Conservation (phyloP, 2,113 vertebrate genomes). For the Electrona antarctica region DNA sequence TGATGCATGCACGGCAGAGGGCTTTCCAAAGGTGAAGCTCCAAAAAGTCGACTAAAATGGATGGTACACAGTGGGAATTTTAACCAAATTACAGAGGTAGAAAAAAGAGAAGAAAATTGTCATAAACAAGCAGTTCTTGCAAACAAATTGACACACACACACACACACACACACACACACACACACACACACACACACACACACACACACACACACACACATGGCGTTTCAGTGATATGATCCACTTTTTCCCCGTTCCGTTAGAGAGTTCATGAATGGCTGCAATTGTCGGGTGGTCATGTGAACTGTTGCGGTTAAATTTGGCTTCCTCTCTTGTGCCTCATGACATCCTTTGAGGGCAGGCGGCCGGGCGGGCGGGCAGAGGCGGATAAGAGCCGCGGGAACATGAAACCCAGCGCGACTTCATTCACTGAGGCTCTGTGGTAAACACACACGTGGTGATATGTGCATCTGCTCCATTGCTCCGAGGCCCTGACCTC, state of each 20-base stretch:
- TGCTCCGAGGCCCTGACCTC: not conserved
- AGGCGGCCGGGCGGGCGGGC: not conserved
- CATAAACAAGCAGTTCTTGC: not conserved
- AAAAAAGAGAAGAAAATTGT: not conserved
- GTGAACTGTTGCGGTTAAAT: constrained; percentile 62
- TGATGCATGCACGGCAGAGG: too few relatives aligned
- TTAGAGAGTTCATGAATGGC: constrained; percentile 54
- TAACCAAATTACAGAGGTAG: too few relatives aligned
- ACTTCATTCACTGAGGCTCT: constrained; percentile 7
- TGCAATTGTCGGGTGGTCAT: constrained; percentile 64
- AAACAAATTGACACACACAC: not conserved
- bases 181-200: constrained; percentile 8
- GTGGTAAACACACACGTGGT: too few relatives aligned
- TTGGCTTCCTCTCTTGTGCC: constrained; percentile 50
- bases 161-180: not conserved
- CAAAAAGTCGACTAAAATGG: too few relatives aligned
- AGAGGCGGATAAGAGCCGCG: constrained; percentile 1
- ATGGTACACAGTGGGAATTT: too few relatives aligned
- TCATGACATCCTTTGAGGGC: constrained; percentile 60
- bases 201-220: constrained; percentile 26
- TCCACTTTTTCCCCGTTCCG: not conserved
- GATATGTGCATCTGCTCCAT: not conserved
- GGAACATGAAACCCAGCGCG: constrained; percentile 1
- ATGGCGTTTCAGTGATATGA: not conserved
- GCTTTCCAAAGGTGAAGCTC: too few relatives aligned